These are phyloP conservation scores for Cerastis rubricosa DNA, from an alignment of 2,888 invertebrate species.

Conservation along the genomic window DNA sequence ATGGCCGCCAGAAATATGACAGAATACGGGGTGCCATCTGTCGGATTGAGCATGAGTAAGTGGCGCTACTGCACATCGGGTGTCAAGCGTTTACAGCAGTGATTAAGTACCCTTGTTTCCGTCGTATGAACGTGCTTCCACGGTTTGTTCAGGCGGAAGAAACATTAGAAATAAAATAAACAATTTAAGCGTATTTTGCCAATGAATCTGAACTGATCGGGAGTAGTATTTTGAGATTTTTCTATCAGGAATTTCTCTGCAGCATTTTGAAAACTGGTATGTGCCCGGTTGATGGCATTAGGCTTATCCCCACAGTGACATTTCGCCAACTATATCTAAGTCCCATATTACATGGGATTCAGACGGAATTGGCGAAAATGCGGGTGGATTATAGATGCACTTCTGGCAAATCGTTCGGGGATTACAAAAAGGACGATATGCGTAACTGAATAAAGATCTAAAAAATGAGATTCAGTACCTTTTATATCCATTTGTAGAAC, in stretches of 20 bases:
- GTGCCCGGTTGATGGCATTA: neutral
- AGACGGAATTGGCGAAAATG: too few species aligned
- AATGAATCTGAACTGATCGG: neutral
- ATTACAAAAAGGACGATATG: neutral
- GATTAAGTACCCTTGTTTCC: conserved; percentile 37
- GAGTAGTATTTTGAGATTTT: neutral
- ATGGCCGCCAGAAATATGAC: conserved; percentile 16
- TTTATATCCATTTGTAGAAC: neutral
- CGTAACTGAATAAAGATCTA: neutral
- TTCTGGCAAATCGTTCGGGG: neutral
- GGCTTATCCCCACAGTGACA: neutral
- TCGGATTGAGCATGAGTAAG: conserved; percentile 29
- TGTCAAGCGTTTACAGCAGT: conserved; percentile 37
- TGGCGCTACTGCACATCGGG: conserved; percentile 32
- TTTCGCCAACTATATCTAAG: neutral
- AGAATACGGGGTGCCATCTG: conserved; percentile 35
- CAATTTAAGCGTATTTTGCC: neutral
- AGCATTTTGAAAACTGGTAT: neutral
- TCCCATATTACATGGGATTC: neutral
- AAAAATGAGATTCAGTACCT: neutral
- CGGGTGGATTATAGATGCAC: neutral
- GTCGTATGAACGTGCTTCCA: neutral
- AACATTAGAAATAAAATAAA: neutral
- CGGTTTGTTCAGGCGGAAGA: neutral
- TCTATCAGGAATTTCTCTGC: neutral